Base-by-base conservation (phyloP, 2,797 vertebrate genomes). In the Onychomys torridus region DNA sequence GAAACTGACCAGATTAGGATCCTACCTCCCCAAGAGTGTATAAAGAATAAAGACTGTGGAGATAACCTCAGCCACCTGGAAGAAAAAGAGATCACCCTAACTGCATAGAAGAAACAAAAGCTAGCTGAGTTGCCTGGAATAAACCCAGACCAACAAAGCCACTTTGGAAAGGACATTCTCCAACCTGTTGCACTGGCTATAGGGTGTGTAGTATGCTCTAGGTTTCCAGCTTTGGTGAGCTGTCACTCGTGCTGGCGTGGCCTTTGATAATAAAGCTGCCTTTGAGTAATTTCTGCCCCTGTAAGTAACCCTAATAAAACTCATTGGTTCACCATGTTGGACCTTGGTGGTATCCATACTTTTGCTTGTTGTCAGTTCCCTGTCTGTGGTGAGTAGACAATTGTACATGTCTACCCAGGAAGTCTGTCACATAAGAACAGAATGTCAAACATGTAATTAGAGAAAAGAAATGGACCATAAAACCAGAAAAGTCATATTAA, bases 381-480 rank as follows among this genome's bases (percentile, higher is more conserved):
- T 85, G 19, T 85, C 11, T 85, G 19, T 29, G 12, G 43, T 67
- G 32, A 67, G 21, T 46, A 49, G 6, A 34, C 83, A 85, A 49
- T 65, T 67, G 83, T 49, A 67, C 43, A 49, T 8, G 19, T 85
- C 82, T 67, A 49, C 6, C 40, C 29, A 49, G 61, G 61, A 67
- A 85, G 32, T 67, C 43, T 49, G 43, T 67, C 32, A 49, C 3
- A n/a, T 59, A 40, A 85, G 3, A 89, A 78, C 5, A 27, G 52
- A 77, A 89, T 85, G 34, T 73, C 61, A 69, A 34, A 55, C 7
- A 63, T 40, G 25, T 77, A 91, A 95, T 76, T 76, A 90, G 79
- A 21, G 32, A 97, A 89, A n/a, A 13, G 6, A 95, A 95, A 94
- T 85, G 29, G n/a, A 86, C 55, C 63, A 69, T 16, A 55, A 95